These are phyloP conservation scores for Cyprinella venusta DNA, from an alignment of 2,797 vertebrate species.

Conservation along the genomic window DNA sequence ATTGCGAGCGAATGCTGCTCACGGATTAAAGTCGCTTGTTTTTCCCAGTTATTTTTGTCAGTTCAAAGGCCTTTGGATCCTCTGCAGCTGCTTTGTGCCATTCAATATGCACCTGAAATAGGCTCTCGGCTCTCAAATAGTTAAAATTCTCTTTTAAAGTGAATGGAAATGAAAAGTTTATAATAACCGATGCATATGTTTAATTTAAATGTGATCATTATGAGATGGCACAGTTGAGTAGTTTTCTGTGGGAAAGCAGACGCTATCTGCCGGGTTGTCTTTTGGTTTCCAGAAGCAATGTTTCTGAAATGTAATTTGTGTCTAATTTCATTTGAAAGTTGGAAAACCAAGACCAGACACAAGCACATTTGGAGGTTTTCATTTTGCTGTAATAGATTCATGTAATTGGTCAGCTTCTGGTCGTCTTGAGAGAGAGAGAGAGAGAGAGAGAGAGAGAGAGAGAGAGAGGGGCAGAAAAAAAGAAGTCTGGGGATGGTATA, in stretches of 20 bases:
- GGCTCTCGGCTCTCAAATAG: background rate
- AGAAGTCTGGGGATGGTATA: conserved; percentile 26
- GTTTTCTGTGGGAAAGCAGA: conserved; percentile 7
- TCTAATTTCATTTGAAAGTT: conserved; percentile 48
- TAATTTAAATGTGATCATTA: conserved; percentile 24
- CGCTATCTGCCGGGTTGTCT: background rate
- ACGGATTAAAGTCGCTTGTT: conserved; percentile 37
- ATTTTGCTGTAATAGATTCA: conserved; percentile 45
- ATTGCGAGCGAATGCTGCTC: conserved; percentile 8
- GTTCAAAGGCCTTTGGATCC: conserved; percentile 43
- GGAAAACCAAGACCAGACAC: conserved; percentile 45
- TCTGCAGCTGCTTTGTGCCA: background rate
- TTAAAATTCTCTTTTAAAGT: conserved; percentile 7
- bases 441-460: background rate
- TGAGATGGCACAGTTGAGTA: background rate
- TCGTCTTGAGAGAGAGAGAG: background rate
- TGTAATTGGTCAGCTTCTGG: conserved; percentile 42
- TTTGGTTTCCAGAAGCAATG: conserved; percentile 33
- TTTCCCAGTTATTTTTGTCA: conserved; percentile 30
- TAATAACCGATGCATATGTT: background rate
- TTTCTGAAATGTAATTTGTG: conserved; percentile 51
- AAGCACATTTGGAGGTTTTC: conserved; percentile 38
- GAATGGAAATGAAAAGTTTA: conserved; percentile 7
- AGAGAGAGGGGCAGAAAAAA: background rate
- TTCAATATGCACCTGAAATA: background rate